These are phyloP conservation scores for Xylota sylvarum DNA, from an alignment of 2,888 invertebrate genomes.

Conservation along the genomic window DNA sequence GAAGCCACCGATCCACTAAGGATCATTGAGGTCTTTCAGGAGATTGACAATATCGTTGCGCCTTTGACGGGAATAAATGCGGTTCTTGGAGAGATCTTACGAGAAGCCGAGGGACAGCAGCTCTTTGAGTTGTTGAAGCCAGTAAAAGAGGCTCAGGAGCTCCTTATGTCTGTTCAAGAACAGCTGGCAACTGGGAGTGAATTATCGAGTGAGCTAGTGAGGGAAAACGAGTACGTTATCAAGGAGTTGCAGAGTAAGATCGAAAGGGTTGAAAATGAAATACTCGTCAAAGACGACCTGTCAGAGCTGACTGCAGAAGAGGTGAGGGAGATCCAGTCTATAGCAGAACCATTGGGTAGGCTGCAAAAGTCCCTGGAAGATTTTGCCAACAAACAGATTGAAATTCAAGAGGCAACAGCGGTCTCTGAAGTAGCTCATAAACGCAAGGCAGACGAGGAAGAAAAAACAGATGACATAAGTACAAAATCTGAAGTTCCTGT, in stretches of 20 bases:
- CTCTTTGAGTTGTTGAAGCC: conserved; percentile 79
- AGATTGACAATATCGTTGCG: conserved; percentile 81
- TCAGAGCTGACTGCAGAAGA: conserved; percentile 78
- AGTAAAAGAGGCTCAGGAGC: conserved; percentile 79
- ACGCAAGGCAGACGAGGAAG: conserved; percentile 46
- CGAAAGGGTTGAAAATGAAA: conserved; percentile 80
- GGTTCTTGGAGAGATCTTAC: conserved; percentile 30
- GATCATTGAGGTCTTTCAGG: conserved; percentile 83
- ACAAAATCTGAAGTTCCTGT: neutral
- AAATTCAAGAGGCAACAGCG: neutral
- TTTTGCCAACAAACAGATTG: conserved; percentile 41
- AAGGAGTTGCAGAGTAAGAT: conserved; percentile 78
- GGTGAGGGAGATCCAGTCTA: conserved; percentile 79
- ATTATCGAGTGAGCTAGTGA: conserved; percentile 78
- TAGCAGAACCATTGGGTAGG: conserved; percentile 79
- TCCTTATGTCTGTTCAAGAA: conserved; percentile 80
- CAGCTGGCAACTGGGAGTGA: conserved; percentile 80
- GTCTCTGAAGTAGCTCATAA: conserved; percentile 30
- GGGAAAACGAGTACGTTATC: conserved; percentile 79
- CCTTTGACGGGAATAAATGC: conserved; percentile 79
- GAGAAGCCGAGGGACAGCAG: conserved; percentile 42
- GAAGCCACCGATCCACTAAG: conserved; percentile 82
- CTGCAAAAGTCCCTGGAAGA: conserved; percentile 79
- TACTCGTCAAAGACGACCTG: conserved; percentile 79
- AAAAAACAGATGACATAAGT: neutral